Evolutionary conservation across 2,888 invertebrate genomes (phyloP).

Genomic region (Axea sp.): DNA sequence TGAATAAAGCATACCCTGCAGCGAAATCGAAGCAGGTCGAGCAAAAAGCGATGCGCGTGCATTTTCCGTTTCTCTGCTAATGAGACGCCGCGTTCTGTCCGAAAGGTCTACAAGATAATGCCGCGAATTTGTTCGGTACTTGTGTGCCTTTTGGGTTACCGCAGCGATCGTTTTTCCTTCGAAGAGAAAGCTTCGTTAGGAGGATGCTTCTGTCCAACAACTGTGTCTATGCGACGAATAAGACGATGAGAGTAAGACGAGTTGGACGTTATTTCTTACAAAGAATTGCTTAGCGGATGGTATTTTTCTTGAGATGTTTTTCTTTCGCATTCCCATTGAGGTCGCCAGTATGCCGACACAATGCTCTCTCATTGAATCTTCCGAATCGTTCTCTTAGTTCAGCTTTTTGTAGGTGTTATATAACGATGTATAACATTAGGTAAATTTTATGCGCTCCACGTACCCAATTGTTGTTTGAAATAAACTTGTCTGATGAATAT

Average conservation of each 20-base stretch:
- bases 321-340: constrained; percentile 32
- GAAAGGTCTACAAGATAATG: constrained; percentile 31
- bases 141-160: constrained; percentile 30
- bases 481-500: too few relatives aligned
- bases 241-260: constrained; percentile 6
- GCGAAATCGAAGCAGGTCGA: constrained; percentile 27
- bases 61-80: constrained; percentile 14
- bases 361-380: constrained; percentile 5
- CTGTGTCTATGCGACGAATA: too few relatives aligned
- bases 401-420: constrained; percentile 35
- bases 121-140: constrained; percentile 16
- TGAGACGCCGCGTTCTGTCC: constrained; percentile 16
- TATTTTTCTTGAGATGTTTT: constrained; percentile 25
- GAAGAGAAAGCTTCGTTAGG: constrained; percentile 20
- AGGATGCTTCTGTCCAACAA: neutral
- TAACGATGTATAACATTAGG: constrained; percentile 17
- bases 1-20: constrained; percentile 23
- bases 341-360: constrained; percentile 35
- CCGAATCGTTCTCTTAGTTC: constrained; percentile 24
- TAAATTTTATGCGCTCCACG: constrained; percentile 11
- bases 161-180: constrained; percentile 26
- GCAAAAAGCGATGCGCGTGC: constrained; percentile 20
- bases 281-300: neutral
- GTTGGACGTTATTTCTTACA: constrained; percentile 13
- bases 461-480: constrained; percentile 20